These are phyloP conservation scores for Dasypolia templi DNA, from an alignment of 2,888 invertebrate genomes.

Conservation along the genomic window DNA sequence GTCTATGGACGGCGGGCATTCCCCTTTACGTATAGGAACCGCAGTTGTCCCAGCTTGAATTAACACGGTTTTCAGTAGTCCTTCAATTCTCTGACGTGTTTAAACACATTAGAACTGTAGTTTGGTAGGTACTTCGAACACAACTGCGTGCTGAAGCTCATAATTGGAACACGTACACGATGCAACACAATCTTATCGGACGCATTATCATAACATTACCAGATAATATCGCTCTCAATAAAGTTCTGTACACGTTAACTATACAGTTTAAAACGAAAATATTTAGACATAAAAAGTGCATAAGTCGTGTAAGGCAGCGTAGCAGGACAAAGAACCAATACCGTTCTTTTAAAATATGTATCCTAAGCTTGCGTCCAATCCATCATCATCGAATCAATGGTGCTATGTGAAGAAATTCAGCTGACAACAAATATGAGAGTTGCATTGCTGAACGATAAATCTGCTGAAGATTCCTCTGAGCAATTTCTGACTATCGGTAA, in stretches of 20 bases:
- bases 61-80: too few species aligned
- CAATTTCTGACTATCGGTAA: too few species aligned
- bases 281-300: neutral
- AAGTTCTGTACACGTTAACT: constrained; percentile 2
- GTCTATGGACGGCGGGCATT: too few species aligned
- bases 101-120: constrained; percentile 6
- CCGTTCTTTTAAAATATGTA: neutral
- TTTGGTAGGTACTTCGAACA: constrained; percentile 12
- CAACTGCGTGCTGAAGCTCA: constrained; percentile 24
- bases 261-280: neutral
- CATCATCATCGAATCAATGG: too few species aligned
- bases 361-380: neutral
- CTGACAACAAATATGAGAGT: too few species aligned
- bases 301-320: neutral
- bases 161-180: constrained; percentile 41
- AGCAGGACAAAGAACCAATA: neutral
- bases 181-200: constrained; percentile 54
- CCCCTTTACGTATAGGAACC: neutral
- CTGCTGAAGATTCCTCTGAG: too few species aligned
- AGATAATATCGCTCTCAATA: constrained; percentile 29
- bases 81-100: neutral
- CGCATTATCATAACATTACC: constrained; percentile 40
- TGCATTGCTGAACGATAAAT: too few species aligned
- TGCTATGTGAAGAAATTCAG: too few species aligned
- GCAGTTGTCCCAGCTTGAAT: neutral